Evolutionary conservation across 1,140 invertebrate genomes (phyloP).

Genomic region (Nephila pilipes): DNA sequence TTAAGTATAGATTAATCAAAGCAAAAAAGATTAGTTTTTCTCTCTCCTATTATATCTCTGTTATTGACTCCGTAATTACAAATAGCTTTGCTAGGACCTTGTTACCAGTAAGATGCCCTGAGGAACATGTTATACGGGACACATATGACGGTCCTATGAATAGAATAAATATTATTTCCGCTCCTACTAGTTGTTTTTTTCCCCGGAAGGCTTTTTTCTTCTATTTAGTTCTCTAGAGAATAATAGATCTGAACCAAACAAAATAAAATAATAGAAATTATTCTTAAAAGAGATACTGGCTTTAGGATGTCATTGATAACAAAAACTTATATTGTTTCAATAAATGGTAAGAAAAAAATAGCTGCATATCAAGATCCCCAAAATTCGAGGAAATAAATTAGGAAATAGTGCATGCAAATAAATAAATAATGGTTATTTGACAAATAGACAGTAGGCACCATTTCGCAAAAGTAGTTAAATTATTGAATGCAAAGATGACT

Average conservation of each 20-base stretch:
- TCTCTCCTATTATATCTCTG: not conserved
- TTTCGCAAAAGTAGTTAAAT: too few species aligned
- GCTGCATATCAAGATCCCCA: too few species aligned
- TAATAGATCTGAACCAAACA: not conserved
- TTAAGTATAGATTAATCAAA: slow-evolving; percentile 24
- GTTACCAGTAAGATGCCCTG: not conserved
- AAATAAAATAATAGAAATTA: slow-evolving; percentile 19
- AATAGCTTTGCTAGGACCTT: not conserved
- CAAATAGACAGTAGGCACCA: too few species aligned
- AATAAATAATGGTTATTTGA: too few species aligned
- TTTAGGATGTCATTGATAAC: slow-evolving; percentile 21
- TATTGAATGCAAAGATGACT: too few species aligned
- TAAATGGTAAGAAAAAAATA: not conserved
- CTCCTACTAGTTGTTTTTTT: too few species aligned
- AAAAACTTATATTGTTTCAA: not conserved
- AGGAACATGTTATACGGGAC: slow-evolving; percentile 26
- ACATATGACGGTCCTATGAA: slow-evolving; percentile 23
- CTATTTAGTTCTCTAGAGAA: not conserved
- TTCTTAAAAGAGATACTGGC: slow-evolving; percentile 10
- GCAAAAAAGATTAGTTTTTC: not conserved
- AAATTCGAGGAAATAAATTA: too few species aligned
- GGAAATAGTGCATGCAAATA: too few species aligned
- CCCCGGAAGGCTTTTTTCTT: not conserved
- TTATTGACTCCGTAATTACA: slow-evolving; percentile 32
- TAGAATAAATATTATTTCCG: slow-evolving; percentile 42